These are phyloP conservation scores for Branchinecta lynchi DNA, from an alignment of 1,140 invertebrate species.

Conservation along the genomic window DNA sequence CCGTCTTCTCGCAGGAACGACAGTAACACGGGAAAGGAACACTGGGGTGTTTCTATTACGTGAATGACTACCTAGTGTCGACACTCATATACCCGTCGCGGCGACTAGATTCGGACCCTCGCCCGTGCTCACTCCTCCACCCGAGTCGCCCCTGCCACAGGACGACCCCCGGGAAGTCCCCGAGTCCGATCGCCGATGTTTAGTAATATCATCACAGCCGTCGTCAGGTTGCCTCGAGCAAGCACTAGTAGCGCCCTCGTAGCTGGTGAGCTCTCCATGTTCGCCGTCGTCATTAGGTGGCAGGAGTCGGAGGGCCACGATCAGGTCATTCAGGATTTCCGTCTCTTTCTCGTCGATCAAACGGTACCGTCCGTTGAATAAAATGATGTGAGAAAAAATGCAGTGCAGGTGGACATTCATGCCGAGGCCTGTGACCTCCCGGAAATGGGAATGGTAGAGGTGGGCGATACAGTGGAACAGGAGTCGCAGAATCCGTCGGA, in stretches of 20 bases:
- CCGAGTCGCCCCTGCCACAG: not conserved
- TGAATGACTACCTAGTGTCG: not conserved
- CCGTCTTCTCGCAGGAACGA: too few relatives aligned
- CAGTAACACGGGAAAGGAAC: constrained; percentile 3
- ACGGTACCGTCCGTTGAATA: constrained; percentile 65
- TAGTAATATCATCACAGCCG: constrained; percentile 5
- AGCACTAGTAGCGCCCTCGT: not conserved
- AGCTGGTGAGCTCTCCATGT: not conserved
- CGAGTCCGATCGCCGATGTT: not conserved
- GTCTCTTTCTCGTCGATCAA: constrained; percentile 90
- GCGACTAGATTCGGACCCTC: constrained; percentile 5
- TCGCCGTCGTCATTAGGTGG: constrained; percentile 17
- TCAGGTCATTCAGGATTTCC: constrained; percentile 62
- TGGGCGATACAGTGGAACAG: constrained; percentile 95
- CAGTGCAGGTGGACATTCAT: constrained; percentile 40
- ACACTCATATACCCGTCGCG: not conserved
- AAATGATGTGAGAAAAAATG: constrained; percentile 88
- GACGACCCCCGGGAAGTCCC: not conserved
- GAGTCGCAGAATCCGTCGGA: constrained; percentile 87
- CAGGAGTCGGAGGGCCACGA: constrained; percentile 30
- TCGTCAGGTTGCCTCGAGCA: not conserved
- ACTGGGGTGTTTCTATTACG: not conserved
- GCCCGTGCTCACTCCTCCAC: not conserved
- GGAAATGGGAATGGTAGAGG: constrained; percentile 93
- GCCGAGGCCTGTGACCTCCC: constrained; percentile 76